Base-by-base conservation (phyloP, 2,797 vertebrate genomes). In the Cetoscarus ocellatus region DNA sequence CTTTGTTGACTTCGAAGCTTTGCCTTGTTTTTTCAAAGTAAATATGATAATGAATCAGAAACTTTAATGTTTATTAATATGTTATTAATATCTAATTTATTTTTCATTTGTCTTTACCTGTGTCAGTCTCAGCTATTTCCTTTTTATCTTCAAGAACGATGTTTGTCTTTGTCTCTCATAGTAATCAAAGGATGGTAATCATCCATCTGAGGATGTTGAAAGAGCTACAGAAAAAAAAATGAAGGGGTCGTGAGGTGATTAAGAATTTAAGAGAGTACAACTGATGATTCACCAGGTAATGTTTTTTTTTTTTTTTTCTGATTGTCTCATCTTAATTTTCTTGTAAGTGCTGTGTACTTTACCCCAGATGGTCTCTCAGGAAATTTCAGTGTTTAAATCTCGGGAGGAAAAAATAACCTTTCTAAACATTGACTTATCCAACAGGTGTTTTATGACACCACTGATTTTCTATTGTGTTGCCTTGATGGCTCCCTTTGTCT, bases 401-500 rank as follows among this genome's bases (percentile, higher is more conserved):
- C 40, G 11, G 42, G 10, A 43, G 39, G 39, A 40, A 40, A 9
- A 6, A 9, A 40, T 40, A 9, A 40, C 53, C 49, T 80, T 70
- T 66, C 63, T 47, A 71, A 64, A 67, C 73, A 63, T 85, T 64
- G 75, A 35, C 71, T 61, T 44, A 52, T 39, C 51, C 66, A 67
- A 78, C 66, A 55, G 53, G 47, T 74, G 65, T 73, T 82, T 65
- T 48, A 81, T 83, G 75, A 84, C 58, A 75, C 51, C 18, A 60
- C 61, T 10, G 44, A 80, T 70, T 79, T 75, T 60, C 61, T 35
- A 68, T 89, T 85, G 82, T 83, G 82, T 76, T 66, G 77, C 45
- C 34, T 77, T 86, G 84, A 90, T 84, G 73, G 71, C 59, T 62
- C 52, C 70, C 50, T 75, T 86, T 88, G 79, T 85, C 72, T 83